These are phyloP conservation scores for Thripadectes ignobilis DNA, from an alignment of 2,797 vertebrate species.

Conservation along the genomic window DNA sequence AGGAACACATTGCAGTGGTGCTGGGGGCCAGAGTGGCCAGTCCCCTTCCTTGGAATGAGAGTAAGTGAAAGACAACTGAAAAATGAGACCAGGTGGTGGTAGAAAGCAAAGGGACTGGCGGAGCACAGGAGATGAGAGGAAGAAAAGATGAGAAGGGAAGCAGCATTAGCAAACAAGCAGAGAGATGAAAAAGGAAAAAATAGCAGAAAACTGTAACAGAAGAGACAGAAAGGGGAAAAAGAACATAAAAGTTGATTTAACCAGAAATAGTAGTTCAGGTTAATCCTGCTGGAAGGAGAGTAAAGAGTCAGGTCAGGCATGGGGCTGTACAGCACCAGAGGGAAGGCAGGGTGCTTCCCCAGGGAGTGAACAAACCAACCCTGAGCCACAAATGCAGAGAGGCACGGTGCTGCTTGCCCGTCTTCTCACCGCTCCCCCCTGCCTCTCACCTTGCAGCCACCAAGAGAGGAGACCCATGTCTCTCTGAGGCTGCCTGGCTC, in stretches of 20 bases:
- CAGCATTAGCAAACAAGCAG: neutral
- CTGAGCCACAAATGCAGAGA: neutral
- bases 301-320: neutral
- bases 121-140: neutral
- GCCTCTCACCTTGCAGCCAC: neutral
- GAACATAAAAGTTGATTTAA: neutral
- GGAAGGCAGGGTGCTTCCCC: neutral
- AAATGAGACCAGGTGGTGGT: neutral
- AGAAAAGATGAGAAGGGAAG: neutral
- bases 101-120: neutral
- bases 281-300: neutral
- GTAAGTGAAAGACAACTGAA: neutral
- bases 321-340: neutral
- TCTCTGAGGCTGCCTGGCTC: neutral
- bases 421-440: neutral
- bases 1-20: accelerated
- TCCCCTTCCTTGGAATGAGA: neutral
- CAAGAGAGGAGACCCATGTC: neutral
- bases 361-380: neutral
- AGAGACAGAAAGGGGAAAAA: neutral
- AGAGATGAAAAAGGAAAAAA: neutral
- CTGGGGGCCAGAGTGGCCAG: accelerated
- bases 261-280: neutral
- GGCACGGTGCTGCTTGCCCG: neutral
- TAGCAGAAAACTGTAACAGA: neutral